Conservation (phyloP, 2,888 invertebrate species). For the Balanococcus diminutus region DNA sequence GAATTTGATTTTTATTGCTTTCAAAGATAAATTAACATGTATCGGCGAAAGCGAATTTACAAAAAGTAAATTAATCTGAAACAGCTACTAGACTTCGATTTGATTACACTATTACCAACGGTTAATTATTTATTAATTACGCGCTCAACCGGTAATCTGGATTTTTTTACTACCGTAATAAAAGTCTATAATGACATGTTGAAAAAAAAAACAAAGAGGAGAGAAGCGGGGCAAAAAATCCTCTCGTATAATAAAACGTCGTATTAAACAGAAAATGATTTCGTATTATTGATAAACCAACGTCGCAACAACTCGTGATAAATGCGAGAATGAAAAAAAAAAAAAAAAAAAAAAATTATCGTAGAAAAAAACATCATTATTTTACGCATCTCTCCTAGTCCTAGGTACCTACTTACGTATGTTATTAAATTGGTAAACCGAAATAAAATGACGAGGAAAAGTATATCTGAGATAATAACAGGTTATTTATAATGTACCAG, state of each 20-base stretch:
- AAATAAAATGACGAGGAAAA: constrained; percentile 15
- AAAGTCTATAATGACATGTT: constrained; percentile 2
- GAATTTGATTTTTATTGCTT: neutral
- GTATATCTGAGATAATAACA: constrained; percentile 20
- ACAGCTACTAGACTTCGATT: constrained; percentile 2
- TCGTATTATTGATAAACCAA: neutral
- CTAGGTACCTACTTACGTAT: neutral
- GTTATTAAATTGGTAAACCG: constrained; percentile 36
- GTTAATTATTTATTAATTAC: constrained; percentile 23
- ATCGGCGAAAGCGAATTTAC: neutral
- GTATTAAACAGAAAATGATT: neutral
- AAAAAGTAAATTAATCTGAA: neutral
- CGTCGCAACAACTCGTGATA: neutral
- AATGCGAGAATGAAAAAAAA: neutral
- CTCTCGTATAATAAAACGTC: constrained; percentile 8
- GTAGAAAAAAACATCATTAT: constrained; percentile 21
- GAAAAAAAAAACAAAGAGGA: neutral
- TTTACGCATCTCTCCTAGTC: constrained; percentile 18
- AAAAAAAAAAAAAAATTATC: neutral
- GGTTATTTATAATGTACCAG: constrained; percentile 23
- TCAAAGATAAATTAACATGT: neutral
- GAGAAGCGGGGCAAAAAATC: neutral
- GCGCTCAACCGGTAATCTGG: neutral
- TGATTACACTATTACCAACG: neutral
- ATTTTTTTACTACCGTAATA: neutral